These are phyloP conservation scores for Entomobrya proxima DNA, from an alignment of 2,888 invertebrate species.

Conservation along the genomic window DNA sequence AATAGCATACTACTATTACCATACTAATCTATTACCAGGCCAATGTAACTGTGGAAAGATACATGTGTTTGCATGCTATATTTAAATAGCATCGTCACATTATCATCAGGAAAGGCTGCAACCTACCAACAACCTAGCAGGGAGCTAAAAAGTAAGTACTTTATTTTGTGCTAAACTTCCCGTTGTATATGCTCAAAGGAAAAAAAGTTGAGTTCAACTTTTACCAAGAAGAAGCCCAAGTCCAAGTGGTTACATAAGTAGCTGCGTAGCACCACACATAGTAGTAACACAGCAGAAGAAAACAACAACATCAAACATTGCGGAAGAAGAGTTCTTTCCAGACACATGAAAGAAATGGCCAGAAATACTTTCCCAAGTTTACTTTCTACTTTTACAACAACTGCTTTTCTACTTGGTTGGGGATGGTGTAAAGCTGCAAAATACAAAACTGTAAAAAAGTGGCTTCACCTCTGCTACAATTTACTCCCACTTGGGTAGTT, in stretches of 20 bases:
- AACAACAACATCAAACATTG: not conserved
- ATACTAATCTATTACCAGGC: conserved; percentile 9
- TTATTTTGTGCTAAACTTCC: not conserved
- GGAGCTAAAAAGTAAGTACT: not conserved
- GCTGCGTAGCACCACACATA: too few species aligned
- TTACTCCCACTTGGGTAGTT: too few species aligned
- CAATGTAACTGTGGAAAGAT: not conserved
- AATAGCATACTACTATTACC: conserved; percentile 10
- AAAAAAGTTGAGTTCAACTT: not conserved
- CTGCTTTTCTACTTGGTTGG: too few species aligned
- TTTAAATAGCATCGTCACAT: not conserved
- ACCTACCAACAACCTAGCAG: not conserved
- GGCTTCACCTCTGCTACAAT: too few species aligned
- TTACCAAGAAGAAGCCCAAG: not conserved
- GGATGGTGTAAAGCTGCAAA: too few species aligned
- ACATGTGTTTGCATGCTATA: not conserved
- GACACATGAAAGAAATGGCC: not conserved
- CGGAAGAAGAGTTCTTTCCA: not conserved
- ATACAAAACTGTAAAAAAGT: too few species aligned
- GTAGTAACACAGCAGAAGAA: not conserved
- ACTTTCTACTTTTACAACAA: too few species aligned
- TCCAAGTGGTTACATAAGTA: too few species aligned
- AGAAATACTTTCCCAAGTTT: too few species aligned
- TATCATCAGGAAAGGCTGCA: not conserved
- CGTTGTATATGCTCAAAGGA: not conserved